These are phyloP conservation scores for Drosophila asahinai DNA, from an alignment of 1,140 invertebrate genomes.

Conservation along the genomic window DNA sequence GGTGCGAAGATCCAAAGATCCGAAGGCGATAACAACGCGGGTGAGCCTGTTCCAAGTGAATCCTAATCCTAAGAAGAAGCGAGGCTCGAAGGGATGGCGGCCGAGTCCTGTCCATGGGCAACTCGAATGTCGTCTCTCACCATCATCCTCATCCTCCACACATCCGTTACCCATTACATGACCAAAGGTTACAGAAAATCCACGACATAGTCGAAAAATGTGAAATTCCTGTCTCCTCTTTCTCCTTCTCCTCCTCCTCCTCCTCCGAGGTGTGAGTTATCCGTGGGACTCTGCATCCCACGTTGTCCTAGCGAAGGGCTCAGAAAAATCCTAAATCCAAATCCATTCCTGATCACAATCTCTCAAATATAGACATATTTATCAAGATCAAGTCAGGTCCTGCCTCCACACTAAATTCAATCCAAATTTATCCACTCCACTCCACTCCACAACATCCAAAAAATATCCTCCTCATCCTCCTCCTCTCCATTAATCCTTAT, in stretches of 20 bases:
- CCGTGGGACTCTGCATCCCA: constrained; percentile 66
- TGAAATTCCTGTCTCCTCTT: constrained; percentile 29
- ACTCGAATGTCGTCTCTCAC: constrained; percentile 10
- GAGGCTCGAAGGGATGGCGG: constrained; percentile 54
- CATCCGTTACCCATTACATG: constrained; percentile 44
- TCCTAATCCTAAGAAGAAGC: constrained; percentile 66
- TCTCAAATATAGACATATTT: constrained; percentile 49
- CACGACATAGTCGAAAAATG: constrained; percentile 19
- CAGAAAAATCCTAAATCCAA: constrained; percentile 60
- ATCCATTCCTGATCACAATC: constrained; percentile 56
- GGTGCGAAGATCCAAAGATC: constrained; percentile 41
- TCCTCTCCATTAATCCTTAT: constrained; percentile 64
- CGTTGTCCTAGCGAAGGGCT: constrained; percentile 67
- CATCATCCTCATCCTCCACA: constrained; percentile 35
- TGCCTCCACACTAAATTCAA: constrained; percentile 66
- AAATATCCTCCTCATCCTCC: constrained; percentile 63
- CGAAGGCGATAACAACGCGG: constrained; percentile 31
- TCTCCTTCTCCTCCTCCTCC: constrained; percentile 11
- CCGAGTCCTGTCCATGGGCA: constrained; percentile 68
- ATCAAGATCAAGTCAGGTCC: constrained; percentile 50
- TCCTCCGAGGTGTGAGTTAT: constrained; percentile 38
- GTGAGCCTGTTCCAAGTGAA: constrained; percentile 44
- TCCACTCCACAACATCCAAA: constrained; percentile 67
- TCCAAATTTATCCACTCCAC: constrained; percentile 64
- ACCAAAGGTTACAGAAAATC: constrained; percentile 39